phyloP scores from a whole-genome alignment of 2,113 vertebrate species.

The Eptesicus fuscus region DNA sequence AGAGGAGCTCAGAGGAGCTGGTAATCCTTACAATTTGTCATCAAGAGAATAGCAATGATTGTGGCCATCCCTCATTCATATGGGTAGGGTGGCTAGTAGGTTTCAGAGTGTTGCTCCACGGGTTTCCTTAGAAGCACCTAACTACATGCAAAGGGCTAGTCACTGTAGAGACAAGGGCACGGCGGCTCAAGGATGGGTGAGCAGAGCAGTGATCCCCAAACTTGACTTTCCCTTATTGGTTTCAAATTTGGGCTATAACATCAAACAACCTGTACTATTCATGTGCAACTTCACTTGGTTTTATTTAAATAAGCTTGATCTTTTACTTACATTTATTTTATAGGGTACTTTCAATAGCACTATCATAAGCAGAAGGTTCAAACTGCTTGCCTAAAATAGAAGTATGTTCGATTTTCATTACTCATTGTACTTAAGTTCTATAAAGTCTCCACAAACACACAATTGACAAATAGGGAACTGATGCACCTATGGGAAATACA shows the following conservation, averaged over 20 bases:
- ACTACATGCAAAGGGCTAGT: not conserved
- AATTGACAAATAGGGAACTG: not conserved
- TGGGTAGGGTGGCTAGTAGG: not conserved
- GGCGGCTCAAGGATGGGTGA: not conserved
- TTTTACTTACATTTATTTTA: not conserved
- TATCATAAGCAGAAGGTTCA: not conserved
- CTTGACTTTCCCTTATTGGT: not conserved
- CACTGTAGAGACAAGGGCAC: not conserved
- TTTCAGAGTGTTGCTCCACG: not conserved
- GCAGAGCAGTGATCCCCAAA: rapidly evolving
- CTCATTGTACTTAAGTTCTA: not conserved
- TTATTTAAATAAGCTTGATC: not conserved
- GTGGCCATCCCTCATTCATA: not conserved
- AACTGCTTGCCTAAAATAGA: not conserved
- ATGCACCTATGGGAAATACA: not conserved
- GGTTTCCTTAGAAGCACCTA: not conserved
- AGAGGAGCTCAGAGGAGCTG: constrained; percentile 54
- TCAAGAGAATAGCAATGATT: not conserved
- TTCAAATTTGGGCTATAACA: not conserved
- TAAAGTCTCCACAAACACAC: not conserved
- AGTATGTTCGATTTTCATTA: not conserved
- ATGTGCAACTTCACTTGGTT: not conserved
- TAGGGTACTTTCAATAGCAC: not conserved
- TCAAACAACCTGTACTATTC: not conserved
- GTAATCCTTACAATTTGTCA: constrained; percentile 63